Base-by-base conservation (phyloP, 1,140 invertebrate species). In the Maconellicoccus hirsutus region DNA sequence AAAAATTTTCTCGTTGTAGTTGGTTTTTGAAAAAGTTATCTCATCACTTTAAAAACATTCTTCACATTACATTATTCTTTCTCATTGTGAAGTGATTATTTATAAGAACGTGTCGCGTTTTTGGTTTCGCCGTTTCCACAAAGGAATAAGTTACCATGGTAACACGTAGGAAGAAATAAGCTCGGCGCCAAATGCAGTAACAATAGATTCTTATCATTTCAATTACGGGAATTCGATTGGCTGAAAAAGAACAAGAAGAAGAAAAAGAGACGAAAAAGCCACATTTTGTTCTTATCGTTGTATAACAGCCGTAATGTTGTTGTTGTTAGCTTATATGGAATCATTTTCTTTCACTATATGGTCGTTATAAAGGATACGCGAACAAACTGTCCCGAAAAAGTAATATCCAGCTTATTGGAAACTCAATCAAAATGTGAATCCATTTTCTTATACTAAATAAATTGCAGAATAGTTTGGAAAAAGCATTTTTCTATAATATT, bases 171-270 rank as follows among this genome's bases (percentile, higher is more conserved):
- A 66, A 66, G 61, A 66, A 66, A 66, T 66, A 66, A 66, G 61
- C 61, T 66, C 61, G 61, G 61, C 61, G 61, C 61, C 61, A 66
- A 66, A 66, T 66, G 61, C 61, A 66, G 61, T 66, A 66, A 66
- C 61, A 66, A 66, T 66, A 66, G 61, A 66, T 66, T 66, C 61
- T 66, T 66, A 66, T 66, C 61, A 66, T 66, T 66, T 66, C 61
- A 66, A 66, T 66, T 66, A 66, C 61, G 61, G 25, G 61, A 66
- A 66, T 66, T 66, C 61, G 61, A 66, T 66, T 66, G 61, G 61
- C 61, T 66, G 61, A 66, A 66, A 66, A 66, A 66, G 61, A 10
- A 66, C 61, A 23, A 66, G 61, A 66, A 61, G 59, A 61, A 66
- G 61, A 66, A 66, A 66, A 66, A 66, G 19, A 66, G 10, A 3